These are phyloP conservation scores for Gopherus evgoodei DNA, from an alignment of 2,113 vertebrate species.

Conservation along the genomic window DNA sequence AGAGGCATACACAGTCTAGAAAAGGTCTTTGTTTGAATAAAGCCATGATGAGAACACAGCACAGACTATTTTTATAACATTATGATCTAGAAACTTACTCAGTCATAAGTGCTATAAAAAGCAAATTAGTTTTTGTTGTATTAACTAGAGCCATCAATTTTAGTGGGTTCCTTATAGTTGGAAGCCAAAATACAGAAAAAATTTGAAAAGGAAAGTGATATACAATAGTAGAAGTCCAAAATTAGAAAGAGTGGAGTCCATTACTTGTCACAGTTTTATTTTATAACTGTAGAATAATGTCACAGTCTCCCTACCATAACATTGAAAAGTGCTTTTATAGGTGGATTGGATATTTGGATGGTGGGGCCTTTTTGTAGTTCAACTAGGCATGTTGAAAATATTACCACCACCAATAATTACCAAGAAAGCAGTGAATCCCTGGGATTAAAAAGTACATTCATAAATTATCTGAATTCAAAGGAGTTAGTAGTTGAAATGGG, in stretches of 20 bases:
- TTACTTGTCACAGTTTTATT: background rate
- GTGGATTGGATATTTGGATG: background rate
- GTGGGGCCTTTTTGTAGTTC: fast-evolving
- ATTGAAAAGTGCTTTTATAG: fast-evolving
- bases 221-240: fast-evolving
- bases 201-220: background rate
- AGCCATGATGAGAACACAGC: background rate
- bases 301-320: fast-evolving
- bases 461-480: fast-evolving
- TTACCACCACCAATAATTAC: fast-evolving
- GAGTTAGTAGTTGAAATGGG: fast-evolving
- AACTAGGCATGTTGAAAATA: fast-evolving
- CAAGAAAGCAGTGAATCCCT: background rate
- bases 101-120: background rate
- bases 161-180: background rate
- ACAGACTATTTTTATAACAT: background rate
- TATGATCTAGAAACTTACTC: background rate
- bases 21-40: background rate
- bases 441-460: background rate
- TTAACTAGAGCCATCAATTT: background rate
- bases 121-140: background rate
- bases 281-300: background rate
- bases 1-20: background rate
- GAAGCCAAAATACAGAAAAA: background rate
- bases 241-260: fast-evolving